Evolutionary conservation across 2,113 vertebrate genomes (phyloP), one percentile per base, ranked within the genome.

Genomic region (Butastur rufipennis): DNA sequence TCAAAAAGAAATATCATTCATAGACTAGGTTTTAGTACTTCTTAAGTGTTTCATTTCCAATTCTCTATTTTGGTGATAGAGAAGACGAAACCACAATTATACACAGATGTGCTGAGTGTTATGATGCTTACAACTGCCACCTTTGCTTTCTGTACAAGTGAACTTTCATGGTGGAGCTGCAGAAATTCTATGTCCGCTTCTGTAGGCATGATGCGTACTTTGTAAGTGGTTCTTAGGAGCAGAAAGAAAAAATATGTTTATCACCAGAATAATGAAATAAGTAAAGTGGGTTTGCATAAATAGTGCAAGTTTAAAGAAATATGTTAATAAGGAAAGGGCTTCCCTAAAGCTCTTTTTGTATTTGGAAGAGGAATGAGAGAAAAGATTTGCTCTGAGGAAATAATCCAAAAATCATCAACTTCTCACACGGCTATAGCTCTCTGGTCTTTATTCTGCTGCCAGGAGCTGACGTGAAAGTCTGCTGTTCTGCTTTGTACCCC

Each of bases 371-470:
- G 40, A 78, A 61, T 38, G 78, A 86, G 85, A 90, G 67, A 61
- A 86, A 86, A 59, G 65, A 43, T 86, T 95, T 88, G 31, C 61
- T 53, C n/a, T 47, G 58, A 94, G 78, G 88, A 97, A 95, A 87
- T 90, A 96, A 91, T 97, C 63, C 12, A 78, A 47, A 95, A 95
- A 50, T 84, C 65, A 81, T 83, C 11, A 32, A 19, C 42, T 81
- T 90, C 53, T 94, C 43, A 23, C 40, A 70, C 4, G 22, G 20
- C 86, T 82, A 1, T 59, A 72, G 63, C 75, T 90, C 36, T 55
- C 18, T 73, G 81, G 53, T 61, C 68, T 93, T 93, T 93, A n/a
- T 84, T 93, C 59, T 74, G 42, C 56, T 94, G 96, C 93, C 93
- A 96, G 22, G 27, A 70, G 72, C 77, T 83, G 87, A 75, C 0